Evolutionary conservation across 2,797 vertebrate species (phyloP), one percentile per base, ranked within the genome.

Genomic region (Dryobates pubescens): DNA sequence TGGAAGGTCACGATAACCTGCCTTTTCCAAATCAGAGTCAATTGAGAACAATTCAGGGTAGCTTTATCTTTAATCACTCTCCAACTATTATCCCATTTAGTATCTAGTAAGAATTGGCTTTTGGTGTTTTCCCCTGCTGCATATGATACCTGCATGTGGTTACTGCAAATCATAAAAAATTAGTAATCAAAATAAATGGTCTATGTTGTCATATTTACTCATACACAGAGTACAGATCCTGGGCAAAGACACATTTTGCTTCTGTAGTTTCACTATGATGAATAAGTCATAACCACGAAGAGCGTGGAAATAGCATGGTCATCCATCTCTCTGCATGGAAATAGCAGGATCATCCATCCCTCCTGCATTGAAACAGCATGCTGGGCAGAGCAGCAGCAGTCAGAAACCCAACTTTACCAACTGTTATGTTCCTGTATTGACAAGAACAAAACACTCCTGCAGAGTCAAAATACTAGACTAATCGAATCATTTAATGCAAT

Each of bases 191-290:
- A 93, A 92, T 49, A 90, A 90, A 81, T 17, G 64, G 70, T 17
- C 61, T 62, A 32, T 9, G 53, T 34, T 94, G 70, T 36, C 29
- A 2, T 23, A 73, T 88, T 61, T 88, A 79, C 71, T 79, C 57
- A 74, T 18, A 51, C 13, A 83, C 3, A 47, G 29, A 88, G 26
- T 1, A 34, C 3, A 0, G 15, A 54, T 36, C 45, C 80, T 27
- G 27, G 38, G 57, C 22, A 84, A 69, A 49, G 57, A 47, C 41
- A 59, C 27, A 6, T 63, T 56, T 91, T 90, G 95, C 94, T 93
- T 90, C 88, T 20, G 54, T 63, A 82, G 81, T 93, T 92, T 96
- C 92, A 94, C 80, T 73, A 85, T 64, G 75, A 86, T 7, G 4
- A 76, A 77, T 41, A 72, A 82, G 10, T n/a, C 45, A 65, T 2